These are phyloP conservation scores for Pseudoatta argentina DNA, from an alignment of 1,140 invertebrate genomes.

Conservation along the genomic window DNA sequence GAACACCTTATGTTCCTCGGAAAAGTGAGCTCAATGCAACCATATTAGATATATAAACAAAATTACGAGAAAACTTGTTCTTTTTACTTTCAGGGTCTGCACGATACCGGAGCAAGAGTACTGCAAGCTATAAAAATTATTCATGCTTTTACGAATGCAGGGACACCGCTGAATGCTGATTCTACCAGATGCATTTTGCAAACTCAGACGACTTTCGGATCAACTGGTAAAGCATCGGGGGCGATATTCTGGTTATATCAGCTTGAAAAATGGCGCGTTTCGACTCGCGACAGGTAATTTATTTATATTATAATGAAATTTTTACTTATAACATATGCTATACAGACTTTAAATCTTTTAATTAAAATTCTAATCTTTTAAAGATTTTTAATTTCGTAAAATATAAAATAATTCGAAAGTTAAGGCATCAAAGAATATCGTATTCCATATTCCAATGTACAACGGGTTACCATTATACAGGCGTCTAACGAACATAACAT, in stretches of 20 bases:
- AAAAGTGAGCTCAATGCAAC: conserved; percentile 79
- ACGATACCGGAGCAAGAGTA: conserved; percentile 90
- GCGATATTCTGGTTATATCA: conserved; percentile 95
- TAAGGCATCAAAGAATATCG: background rate
- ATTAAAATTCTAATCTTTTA: background rate
- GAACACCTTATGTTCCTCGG: conserved; percentile 92
- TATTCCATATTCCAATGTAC: conserved; percentile 9
- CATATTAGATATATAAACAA: background rate
- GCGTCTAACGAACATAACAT: background rate
- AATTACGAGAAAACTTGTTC: background rate
- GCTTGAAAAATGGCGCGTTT: conserved; percentile 95
- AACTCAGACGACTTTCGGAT: conserved; percentile 94
- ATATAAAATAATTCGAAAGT: background rate
- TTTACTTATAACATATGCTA: background rate
- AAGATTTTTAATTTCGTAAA: background rate
- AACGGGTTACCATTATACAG: conserved; percentile 11
- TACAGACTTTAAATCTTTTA: background rate
- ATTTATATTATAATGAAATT: background rate
- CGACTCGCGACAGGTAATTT: conserved; percentile 91
- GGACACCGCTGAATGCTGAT: conserved; percentile 94
- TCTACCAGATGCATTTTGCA: conserved; percentile 95
- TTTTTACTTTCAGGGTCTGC: conserved; percentile 81
- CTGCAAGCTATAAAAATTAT: conserved; percentile 91
- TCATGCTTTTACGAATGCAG: conserved; percentile 93
- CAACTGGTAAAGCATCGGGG: conserved; percentile 93